These are phyloP conservation scores for Talpa occidentalis DNA, from an alignment of 2,113 vertebrate genomes.

Conservation along the genomic window DNA sequence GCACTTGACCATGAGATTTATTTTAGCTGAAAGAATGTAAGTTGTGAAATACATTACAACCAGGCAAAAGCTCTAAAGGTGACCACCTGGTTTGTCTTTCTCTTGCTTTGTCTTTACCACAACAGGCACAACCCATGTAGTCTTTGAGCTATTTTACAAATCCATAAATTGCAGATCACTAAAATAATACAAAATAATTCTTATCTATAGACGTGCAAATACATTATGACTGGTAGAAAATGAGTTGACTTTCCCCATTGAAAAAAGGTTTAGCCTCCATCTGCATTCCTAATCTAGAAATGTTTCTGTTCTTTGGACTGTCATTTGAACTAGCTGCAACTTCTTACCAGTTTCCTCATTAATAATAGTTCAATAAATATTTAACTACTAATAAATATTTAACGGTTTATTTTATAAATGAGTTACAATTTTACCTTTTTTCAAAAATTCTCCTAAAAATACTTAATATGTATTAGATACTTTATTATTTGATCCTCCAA, in stretches of 20 bases:
- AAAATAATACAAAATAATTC: background rate
- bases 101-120: background rate
- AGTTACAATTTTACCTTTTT: background rate
- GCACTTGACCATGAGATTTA: background rate
- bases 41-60: background rate
- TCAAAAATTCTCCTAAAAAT: background rate
- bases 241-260: background rate
- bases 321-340: background rate
- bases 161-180: background rate
- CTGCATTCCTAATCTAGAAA: background rate
- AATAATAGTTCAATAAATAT: background rate
- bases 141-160: background rate
- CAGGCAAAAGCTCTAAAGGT: background rate
- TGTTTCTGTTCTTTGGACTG: too few species aligned
- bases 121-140: background rate
- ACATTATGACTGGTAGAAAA: background rate
- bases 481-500: slow-evolving; percentile 17
- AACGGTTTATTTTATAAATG: background rate
- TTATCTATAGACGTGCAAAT: background rate
- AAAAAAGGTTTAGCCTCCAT: background rate
- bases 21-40: background rate
- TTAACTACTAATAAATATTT: background rate
- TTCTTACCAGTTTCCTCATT: background rate
- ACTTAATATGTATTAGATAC: background rate
- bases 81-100: background rate